Evolutionary conservation across 2,888 invertebrate species (phyloP).

Genomic region (Invenusta paracnida): DNA sequence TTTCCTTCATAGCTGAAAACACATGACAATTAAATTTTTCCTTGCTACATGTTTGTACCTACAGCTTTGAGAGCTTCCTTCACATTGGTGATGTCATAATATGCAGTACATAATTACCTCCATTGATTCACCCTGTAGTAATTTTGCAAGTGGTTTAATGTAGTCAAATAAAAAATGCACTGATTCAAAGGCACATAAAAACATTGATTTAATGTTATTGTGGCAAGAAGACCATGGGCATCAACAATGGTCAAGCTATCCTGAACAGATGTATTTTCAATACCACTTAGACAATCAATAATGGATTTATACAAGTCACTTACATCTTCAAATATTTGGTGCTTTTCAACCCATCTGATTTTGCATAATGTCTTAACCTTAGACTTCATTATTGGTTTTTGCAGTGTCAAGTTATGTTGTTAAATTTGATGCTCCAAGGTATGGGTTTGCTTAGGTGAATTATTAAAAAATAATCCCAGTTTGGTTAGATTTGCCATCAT

Average conservation of each 20-base stretch:
- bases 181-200: background rate
- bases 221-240: background rate
- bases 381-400: background rate
- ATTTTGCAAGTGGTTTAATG: background rate
- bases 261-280: background rate
- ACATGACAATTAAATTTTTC: background rate
- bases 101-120: background rate
- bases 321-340: background rate
- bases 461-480: background rate
- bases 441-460: background rate
- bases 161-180: background rate
- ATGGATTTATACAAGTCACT: background rate
- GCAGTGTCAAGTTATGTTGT: background rate
- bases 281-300: background rate
- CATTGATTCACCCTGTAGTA: background rate
- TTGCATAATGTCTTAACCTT: background rate
- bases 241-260: background rate
- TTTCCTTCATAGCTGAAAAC: background rate
- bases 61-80: background rate
- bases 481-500: background rate
- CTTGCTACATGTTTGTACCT: background rate
- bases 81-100: background rate
- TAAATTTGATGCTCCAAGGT: background rate
- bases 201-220: background rate
- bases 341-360: conserved; percentile 13